A percentile compares a stretch with the other conserved stretches of the same genome.
Evolutionary conservation across 1,140 invertebrate species (phyloP).

Genomic region (Drosophila lacteicornis): DNA sequence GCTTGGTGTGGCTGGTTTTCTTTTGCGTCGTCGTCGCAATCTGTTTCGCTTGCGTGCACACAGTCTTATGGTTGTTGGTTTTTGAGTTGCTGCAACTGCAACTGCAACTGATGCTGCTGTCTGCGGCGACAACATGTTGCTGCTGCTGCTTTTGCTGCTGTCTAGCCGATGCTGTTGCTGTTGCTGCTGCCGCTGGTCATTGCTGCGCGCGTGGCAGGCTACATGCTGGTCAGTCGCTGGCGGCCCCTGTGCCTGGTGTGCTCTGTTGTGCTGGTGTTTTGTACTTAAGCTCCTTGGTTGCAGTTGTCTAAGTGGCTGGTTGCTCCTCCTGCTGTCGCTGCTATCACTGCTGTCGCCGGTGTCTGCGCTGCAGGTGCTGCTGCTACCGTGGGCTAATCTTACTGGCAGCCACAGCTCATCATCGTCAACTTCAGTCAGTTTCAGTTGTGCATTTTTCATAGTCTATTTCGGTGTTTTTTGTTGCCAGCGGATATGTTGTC

Average conservation of each 20-base stretch:
- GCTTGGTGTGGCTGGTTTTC: conserved; percentile 60
- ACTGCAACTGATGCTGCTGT: conserved; percentile 42
- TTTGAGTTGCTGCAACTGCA: conserved; percentile 60
- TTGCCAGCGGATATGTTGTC: conserved; percentile 73
- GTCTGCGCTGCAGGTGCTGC: conserved; percentile 37
- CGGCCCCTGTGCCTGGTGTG: conserved; percentile 31
- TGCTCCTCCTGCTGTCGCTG: conserved; percentile 10
- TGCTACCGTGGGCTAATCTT: conserved; percentile 46
- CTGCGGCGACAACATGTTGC: conserved; percentile 49
- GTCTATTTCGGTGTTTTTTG: conserved; percentile 77
- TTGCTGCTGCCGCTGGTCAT: conserved; percentile 39
- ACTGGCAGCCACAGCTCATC: conserved; percentile 74
- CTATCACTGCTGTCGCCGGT: conserved; percentile 35
- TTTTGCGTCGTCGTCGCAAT: conserved; percentile 80
- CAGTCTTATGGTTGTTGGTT: conserved; percentile 78
- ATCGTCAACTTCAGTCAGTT: conserved; percentile 79
- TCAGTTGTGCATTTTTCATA: conserved; percentile 83
- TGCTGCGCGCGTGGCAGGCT: conserved; percentile 40
- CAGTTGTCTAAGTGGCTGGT: conserved; percentile 61
- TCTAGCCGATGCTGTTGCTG: conserved; percentile 39
- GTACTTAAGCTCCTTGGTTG: conserved; percentile 81
- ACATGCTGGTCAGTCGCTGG: conserved; percentile 41
- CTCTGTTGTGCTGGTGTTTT: conserved; percentile 59
- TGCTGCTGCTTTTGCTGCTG: conserved; percentile 36
- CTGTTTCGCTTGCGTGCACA: conserved; percentile 80